Base-by-base conservation (phyloP, 2,797 vertebrate genomes). In the Acestrorhynchus altus region DNA sequence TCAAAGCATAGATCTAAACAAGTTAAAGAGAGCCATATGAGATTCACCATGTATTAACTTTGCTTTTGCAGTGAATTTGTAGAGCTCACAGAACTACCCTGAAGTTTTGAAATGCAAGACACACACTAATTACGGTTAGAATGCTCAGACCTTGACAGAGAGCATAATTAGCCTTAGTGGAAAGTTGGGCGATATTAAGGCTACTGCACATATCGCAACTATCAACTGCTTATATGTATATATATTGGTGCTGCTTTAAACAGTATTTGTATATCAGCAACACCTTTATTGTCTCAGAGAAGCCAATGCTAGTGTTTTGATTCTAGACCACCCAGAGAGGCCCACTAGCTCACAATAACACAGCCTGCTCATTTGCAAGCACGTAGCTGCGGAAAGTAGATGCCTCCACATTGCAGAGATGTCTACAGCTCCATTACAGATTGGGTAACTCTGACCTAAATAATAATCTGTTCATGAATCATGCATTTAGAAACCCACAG, bases 361-460 rank as follows among this genome's bases (percentile, higher is more conserved):
- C 31, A 60, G 44, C 42, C 12, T 0, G 31, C 65, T 40, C 51
- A 12, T n/a, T 60, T 44, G 68, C 20, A 51, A 68, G 46, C 26
- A 0, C 66, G 6, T 68, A 46, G 8, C 15, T 39, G 2, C 35
- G 24, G 26, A 67, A 67, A 66, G 61, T 15, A 24, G 44, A 51
- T 73, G 40, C 39, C 61, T 40, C 69, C 44, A 66, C 77, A 59
- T 42, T 60, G 42, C 61, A 1, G 20, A 40, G 51, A 78, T 78
- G 42, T 60, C 52, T 73, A 63, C 6, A 35, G 77, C 70, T 72
- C 44, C 28, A 8, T 60, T 59, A 59, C 61, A 13, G 70, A 73
- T 78, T 73, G 54, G 24, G 56, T 78, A 66, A 46, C 61, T 61
- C 56, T 59, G 69, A 66, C 61, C 28, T 66, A 49, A 65, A 78